A percentile compares a stretch with the other conserved stretches of the same genome.
phyloP scores from a whole-genome alignment of 2,797 vertebrate species.

The Tachyglossus aculeatus region DNA sequence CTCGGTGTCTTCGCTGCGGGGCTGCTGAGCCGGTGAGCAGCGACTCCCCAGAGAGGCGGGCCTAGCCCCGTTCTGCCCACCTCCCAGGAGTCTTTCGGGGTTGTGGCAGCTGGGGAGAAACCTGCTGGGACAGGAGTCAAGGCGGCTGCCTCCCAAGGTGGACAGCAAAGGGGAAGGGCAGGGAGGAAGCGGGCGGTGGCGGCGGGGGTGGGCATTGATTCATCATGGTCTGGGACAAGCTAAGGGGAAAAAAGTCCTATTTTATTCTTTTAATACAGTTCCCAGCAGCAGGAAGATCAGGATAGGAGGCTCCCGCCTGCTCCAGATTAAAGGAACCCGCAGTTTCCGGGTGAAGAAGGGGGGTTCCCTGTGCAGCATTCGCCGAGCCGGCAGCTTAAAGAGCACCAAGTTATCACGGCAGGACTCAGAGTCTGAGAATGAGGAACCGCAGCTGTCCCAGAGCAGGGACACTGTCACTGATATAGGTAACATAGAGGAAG shows the following conservation, averaged over 20 bases:
- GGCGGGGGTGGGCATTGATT: constrained; percentile 64
- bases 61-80: too few species aligned
- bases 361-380: constrained; percentile 96
- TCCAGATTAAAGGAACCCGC: constrained; percentile 98
- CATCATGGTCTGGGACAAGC: constrained; percentile 63
- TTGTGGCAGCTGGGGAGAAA: constrained; percentile 56
- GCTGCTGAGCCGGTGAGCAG: constrained; percentile 39
- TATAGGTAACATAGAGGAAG: constrained; percentile 87
- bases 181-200: constrained; percentile 24
- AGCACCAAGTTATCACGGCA: constrained; percentile 98
- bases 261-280: constrained; percentile 86
- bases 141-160: constrained; percentile 14
- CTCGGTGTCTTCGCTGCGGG: too few species aligned
- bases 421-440: constrained; percentile 98
- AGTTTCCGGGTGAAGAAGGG: constrained; percentile 98
- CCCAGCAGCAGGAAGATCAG: constrained; percentile 93
- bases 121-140: constrained; percentile 49
- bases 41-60: too few species aligned
- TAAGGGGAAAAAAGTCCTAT: constrained; percentile 81
- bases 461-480: constrained; percentile 98
- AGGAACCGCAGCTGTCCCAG: constrained; percentile 94
- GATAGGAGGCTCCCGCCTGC: constrained; percentile 94
- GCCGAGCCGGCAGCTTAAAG: constrained; percentile 96
- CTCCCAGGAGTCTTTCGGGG: constrained; percentile 50
- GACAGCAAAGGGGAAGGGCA: constrained; percentile 49